These are phyloP conservation scores for Gymnocheta viridis DNA, from an alignment of 2,888 invertebrate species.

Conservation along the genomic window DNA sequence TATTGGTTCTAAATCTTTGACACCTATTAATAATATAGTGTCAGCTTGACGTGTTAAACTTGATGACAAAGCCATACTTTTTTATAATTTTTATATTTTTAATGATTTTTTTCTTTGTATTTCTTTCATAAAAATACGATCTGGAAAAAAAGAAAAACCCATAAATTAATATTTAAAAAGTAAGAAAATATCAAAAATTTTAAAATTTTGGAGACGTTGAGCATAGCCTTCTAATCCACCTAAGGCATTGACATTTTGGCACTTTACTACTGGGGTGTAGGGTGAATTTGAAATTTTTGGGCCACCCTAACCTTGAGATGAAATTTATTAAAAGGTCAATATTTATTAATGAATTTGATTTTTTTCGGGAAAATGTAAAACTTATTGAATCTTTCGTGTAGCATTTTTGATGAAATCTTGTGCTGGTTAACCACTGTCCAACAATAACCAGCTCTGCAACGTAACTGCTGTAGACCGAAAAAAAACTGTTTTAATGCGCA, in stretches of 20 bases:
- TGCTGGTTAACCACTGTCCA: slow-evolving; percentile 23
- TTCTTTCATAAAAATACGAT: neutral
- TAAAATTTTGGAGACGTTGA: no score
- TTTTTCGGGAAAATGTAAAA: no score
- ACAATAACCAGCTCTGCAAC: neutral
- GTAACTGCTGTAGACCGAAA: slow-evolving; percentile 23
- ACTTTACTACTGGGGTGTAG: no score
- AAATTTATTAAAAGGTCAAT: no score
- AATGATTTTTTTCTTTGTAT: neutral
- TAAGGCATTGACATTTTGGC: no score
- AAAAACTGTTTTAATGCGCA: neutral
- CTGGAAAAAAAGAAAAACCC: neutral
- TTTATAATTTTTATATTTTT: neutral
- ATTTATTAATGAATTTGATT: no score
- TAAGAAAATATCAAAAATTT: no score
- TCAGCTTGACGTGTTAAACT: neutral
- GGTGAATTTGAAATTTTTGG: no score
- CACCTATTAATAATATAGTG: slow-evolving; percentile 1
- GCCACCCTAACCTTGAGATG: no score
- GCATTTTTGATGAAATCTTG: no score
- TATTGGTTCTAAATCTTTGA: slow-evolving; percentile 19
- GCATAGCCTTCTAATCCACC: no score
- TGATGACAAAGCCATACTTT: neutral
- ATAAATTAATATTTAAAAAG: neutral
- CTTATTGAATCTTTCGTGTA: no score